Base-by-base conservation (phyloP, 2,888 invertebrate species). In the Adelognathus sp. region DNA sequence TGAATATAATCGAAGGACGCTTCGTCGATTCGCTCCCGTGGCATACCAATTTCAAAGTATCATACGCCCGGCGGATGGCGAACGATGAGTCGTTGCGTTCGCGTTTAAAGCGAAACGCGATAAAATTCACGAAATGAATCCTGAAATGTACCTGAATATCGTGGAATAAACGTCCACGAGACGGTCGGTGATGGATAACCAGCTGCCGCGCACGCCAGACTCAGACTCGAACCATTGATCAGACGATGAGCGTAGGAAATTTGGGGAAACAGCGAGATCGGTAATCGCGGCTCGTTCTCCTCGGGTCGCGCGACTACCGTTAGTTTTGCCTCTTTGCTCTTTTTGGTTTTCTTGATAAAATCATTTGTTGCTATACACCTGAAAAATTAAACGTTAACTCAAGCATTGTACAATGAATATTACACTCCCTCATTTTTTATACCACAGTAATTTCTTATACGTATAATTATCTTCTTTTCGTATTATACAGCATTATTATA, bases 191-290 rank as follows among this genome's bases (percentile, higher is more conserved):
- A 80, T 76, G 92, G 92, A 85, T 89, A 89, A 41, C 93, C 93
- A 76, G 92, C 91, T 71, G 92, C 92, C 58, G 92, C 91, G 85
- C 93, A 93, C 81, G 92, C 93, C 76, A 93, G 84, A 66, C 88
- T 88, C 60, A 92, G 89, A 82, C 90, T 89, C 41, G 91, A 90
- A 70, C 92, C 92, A 77, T 87, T 88, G 69, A 90, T 84, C 79
- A 91, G 88, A 83, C 82, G 85, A 86, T 90, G 85, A 76, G 73
- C 88, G 74, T 90, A 87, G 33, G 86, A 86, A 72, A 85, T 75
- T 86, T 91, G 91, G 46, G 91, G 89, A 83, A 87, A 90, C 67
- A 92, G 85, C 36, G 82, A 84, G 14, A 83, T 73, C 63, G 86
- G 72, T 29, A 66, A 18, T 29, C 82, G 66, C 33, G 81, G 81